Evolutionary conservation across 2,797 vertebrate species (phyloP), one percentile per base, ranked within the genome.

Genomic region (Syngnathus acus): DNA sequence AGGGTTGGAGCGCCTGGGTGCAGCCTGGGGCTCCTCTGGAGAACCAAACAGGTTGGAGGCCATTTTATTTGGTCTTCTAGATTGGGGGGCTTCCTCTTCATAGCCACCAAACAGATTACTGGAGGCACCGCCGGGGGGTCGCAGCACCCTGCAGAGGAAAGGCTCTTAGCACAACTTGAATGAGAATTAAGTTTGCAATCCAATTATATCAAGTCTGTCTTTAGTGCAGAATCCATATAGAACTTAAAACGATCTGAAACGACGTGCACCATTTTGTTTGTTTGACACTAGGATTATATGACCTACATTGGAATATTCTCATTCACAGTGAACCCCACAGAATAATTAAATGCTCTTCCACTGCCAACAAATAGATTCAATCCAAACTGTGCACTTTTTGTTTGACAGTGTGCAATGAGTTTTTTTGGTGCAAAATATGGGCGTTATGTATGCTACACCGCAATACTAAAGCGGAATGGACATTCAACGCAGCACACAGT

Each of bases 71-170:
- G 92, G 84, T 72, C 84, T 91, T 78, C 89, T 91, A 64, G 76
- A 83, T 58, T 93, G 77, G 68, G 89, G 69, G 8, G 82, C 14
- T 21, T 85, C 86, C 9, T 96, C 94, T 69, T 95, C 94, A 43
- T 90, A 79, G 58, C 80, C 89, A 69, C 93, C 94, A 47, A 95
- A 97, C 57, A 96, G 80, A 77, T 93, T 84, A 77, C 93, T 95
- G 10, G 93, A 94, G 65, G 90, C 90, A 81, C 96, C 95, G 74
- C 95, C 95, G 0, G 94, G 95, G 72, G 97, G 94, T 79, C 92
- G 92, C 88, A 95, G 72, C 17, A 94, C 93, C 85, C 97, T 97
- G 21, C 1, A 64, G 62, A 39, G 16, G 21, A 64, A 19, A 38
- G 6, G 0, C n/a, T 38, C 32, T 58, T 58, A 38, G 55, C 16